A percentile compares a stretch with the other conserved stretches of the same genome.
These are phyloP conservation scores for Calcarius lapponicus DNA, from an alignment of 2,797 vertebrate genomes.

Conservation along the genomic window DNA sequence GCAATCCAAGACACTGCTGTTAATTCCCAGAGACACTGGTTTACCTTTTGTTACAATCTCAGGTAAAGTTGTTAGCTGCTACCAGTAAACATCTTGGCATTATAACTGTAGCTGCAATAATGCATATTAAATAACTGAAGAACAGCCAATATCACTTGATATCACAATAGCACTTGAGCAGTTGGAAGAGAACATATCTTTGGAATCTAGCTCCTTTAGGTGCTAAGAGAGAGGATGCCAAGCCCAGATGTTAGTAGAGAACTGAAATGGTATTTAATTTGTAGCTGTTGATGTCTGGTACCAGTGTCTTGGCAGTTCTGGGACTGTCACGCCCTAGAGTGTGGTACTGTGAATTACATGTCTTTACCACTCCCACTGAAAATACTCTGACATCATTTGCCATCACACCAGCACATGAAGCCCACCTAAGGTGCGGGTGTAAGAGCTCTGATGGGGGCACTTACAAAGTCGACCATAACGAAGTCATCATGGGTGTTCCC, in stretches of 20 bases:
- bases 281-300: neutral
- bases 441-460: constrained; percentile 58
- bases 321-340: neutral
- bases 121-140: neutral
- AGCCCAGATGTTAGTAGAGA: neutral
- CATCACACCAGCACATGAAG: neutral
- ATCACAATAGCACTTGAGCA: neutral
- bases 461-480: constrained; percentile 96
- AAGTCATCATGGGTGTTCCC: constrained; percentile 92
- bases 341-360: neutral
- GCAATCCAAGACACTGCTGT: constrained; percentile 41
- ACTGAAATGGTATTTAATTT: neutral
- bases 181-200: neutral
- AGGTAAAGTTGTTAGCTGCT: neutral
- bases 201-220: neutral
- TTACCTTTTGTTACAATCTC: neutral
- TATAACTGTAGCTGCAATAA: neutral
- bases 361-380: neutral
- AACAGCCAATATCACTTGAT: neutral
- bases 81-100: neutral
- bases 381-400: neutral
- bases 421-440: neutral
- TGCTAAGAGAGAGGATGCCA: neutral
- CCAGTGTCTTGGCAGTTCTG: neutral
- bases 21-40: neutral